Evolutionary conservation across 2,113 vertebrate species (phyloP), one percentile per base, ranked within the genome.

Genomic region (Corvus moneduloides): DNA sequence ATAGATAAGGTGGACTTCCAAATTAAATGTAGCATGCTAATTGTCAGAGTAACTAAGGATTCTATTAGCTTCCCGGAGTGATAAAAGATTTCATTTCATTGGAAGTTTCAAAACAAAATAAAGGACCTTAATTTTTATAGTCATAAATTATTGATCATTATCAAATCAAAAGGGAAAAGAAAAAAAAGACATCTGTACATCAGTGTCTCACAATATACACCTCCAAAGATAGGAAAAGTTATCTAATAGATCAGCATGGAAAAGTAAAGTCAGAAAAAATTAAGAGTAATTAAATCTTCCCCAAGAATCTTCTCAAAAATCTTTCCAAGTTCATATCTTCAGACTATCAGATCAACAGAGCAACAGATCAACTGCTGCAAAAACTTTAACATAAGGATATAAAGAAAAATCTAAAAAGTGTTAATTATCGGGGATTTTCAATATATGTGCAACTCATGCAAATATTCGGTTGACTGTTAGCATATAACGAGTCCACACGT

Each of bases 311-410:
- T 74, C 26, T 51, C 4, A 54, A 74, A 94, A 87, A 41, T 64
- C 3, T 73, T 86, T 69, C 5, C 11, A 67, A 71, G 6, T 26
- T 75, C 37, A 0, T 52, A 16, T 19, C 10, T 56, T 35, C 51
- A 56, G 10, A 56, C 18, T 28, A 23, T 39, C n/a, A 41, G 2
- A 56, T 41, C n/a, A n/a, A 64, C 9, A 64, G 15, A 28, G 19
- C 28, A 37, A 39, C 4, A 30, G 18, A 89, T 1, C 20, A 80
- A 54, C 0, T 22, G 15, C 15, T 43, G 16, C 4, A 71, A 30
- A 77, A 41, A 0, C 3, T 6, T 5, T 88, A 63, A 52, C 3
- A 67, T 4, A 21, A 1, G 1, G 0, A 24, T 3, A 2, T 44
- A 49, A 74, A 73, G 35, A 54, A n/a, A 56, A 37, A 35, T 52